Percentiles rank a stretch among this genome's conserved stretches.
phyloP scores from a whole-genome alignment of 2,113 vertebrate genomes.

The Rhodinocichla rosea region DNA sequence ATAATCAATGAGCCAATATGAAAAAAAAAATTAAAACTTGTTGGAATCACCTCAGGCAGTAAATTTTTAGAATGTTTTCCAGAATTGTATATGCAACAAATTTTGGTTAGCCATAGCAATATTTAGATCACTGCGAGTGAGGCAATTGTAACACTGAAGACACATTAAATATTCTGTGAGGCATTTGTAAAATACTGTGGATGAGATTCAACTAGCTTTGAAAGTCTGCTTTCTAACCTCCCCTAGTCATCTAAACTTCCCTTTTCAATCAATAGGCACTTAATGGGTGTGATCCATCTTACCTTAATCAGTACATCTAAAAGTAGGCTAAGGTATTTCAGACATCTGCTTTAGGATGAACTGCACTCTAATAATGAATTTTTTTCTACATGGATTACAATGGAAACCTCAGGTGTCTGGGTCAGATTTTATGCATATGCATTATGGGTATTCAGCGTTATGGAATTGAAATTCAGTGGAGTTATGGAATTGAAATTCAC shows the following conservation, averaged over 20 bases:
- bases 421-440: not conserved
- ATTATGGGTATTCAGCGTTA: not conserved
- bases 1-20: not conserved
- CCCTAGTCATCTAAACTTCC: not conserved
- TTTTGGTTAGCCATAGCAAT: not conserved
- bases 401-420: not conserved
- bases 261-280: not conserved
- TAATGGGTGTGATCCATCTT: not conserved
- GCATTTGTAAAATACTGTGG: not conserved
- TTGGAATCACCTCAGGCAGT: not conserved
- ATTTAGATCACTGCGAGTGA: not conserved
- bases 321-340: not conserved
- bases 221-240: not conserved
- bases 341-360: not conserved
- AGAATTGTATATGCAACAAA: accelerated
- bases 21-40: not conserved
- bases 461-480: not conserved
- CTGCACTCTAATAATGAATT: not conserved
- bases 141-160: not conserved
- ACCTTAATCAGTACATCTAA: not conserved
- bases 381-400: not conserved
- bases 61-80: not conserved
- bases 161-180: accelerated
- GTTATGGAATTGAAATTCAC: not conserved
- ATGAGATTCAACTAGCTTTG: not conserved